These are phyloP conservation scores for Staurois parvus DNA, from an alignment of 2,797 vertebrate genomes.

Conservation along the genomic window DNA sequence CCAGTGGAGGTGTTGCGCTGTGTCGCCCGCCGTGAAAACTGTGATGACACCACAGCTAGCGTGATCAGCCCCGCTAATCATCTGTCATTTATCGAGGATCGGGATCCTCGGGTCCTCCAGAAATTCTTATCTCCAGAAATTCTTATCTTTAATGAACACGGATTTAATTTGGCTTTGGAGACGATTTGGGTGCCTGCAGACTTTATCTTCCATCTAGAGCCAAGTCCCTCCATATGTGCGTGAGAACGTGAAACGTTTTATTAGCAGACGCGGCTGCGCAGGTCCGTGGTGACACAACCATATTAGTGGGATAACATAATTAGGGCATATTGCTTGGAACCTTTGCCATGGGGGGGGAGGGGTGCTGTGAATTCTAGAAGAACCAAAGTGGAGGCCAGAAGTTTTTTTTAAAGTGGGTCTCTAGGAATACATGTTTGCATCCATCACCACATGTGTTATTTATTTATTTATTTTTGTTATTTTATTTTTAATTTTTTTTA, in stretches of 20 bases:
- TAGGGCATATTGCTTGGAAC: conserved; percentile 40
- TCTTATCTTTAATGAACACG: conserved; percentile 35
- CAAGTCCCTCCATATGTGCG: conserved; percentile 39
- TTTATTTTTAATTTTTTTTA: too few relatives aligned
- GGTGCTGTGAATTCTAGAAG: background rate
- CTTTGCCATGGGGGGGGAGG: conserved; percentile 44
- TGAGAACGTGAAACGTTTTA: conserved; percentile 30
- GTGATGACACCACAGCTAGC: background rate
- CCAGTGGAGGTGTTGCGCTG: too few relatives aligned
- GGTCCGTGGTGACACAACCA: conserved; percentile 25
- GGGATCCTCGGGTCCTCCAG: conserved; percentile 21
- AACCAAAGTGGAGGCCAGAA: conserved; percentile 13
- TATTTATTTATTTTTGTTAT: too few relatives aligned
- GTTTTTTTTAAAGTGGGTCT: background rate
- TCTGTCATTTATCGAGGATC: conserved; percentile 23
- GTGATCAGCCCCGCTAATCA: conserved; percentile 17
- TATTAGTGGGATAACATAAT: conserved; percentile 42
- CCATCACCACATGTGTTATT: too few relatives aligned
- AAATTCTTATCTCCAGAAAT: conserved; percentile 41
- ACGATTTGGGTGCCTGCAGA: conserved; percentile 21
- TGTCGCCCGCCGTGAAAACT: too few relatives aligned
- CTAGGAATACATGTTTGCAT: too few relatives aligned
- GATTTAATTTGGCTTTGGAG: conserved; percentile 43
- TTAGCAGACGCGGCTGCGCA: conserved; percentile 29
- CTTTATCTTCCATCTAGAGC: conserved; percentile 25